phyloP scores from a whole-genome alignment of 2,113 vertebrate genomes.

The Haemorhous mexicanus region DNA sequence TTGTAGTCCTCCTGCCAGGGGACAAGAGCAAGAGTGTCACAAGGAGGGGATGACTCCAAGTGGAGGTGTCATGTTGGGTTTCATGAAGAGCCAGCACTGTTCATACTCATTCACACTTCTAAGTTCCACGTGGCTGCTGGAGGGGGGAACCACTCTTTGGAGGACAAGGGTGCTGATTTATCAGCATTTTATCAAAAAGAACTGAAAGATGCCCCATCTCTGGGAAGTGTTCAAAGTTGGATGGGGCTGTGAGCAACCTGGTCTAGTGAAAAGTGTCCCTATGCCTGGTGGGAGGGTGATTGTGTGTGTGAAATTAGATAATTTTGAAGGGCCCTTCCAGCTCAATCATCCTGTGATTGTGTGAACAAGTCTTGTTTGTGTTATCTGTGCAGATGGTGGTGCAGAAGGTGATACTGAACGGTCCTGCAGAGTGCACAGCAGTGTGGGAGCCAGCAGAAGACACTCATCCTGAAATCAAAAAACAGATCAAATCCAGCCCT shows the following conservation, averaged over 20 bases:
- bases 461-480: not conserved
- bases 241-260: rapidly evolving
- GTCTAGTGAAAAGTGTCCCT: not conserved
- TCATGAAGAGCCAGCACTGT: not conserved
- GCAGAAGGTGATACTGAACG: not conserved
- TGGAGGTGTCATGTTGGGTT: rapidly evolving
- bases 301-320: not conserved
- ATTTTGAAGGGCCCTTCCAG: not conserved
- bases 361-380: not conserved
- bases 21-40: not conserved
- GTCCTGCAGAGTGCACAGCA: rapidly evolving
- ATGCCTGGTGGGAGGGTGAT: not conserved
- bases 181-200: not conserved
- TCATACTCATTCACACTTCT: rapidly evolving
- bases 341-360: not conserved
- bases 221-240: not conserved
- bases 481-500: not conserved
- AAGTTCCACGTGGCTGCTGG: not conserved
- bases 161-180: not conserved
- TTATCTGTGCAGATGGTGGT: not conserved
- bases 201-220: not conserved
- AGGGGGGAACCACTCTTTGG: rapidly evolving
- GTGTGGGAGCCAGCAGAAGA: not conserved
- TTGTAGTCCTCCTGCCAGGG: constrained; percentile 85
- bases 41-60: no score